Evolutionary conservation across 2,113 vertebrate species (phyloP).

Genomic region (Coreoperca whiteheadi): DNA sequence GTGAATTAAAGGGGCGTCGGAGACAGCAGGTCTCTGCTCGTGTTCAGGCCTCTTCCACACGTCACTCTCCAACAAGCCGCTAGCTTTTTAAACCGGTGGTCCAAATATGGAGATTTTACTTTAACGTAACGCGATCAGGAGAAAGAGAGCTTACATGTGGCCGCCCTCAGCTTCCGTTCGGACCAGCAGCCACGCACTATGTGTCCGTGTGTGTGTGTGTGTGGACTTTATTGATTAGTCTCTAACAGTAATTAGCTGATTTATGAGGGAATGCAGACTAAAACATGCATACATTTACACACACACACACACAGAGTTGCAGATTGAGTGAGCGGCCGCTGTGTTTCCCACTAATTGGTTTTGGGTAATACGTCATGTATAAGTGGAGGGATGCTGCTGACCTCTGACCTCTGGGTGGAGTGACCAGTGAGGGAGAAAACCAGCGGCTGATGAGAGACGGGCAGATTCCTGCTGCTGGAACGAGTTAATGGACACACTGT

Average conservation of each 20-base stretch:
- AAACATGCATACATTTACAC: background rate
- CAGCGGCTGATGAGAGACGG: background rate
- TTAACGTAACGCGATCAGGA: background rate
- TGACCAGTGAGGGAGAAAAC: conserved; percentile 60
- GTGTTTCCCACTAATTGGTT: conserved; percentile 33
- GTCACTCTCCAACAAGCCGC: background rate
- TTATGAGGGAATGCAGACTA: conserved; percentile 43
- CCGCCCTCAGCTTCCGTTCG: background rate
- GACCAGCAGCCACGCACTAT: background rate
- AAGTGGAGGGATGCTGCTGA: conserved; percentile 45
- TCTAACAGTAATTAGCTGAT: conserved; percentile 51
- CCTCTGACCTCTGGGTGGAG: conserved; percentile 47
- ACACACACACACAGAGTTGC: conserved; percentile 31
- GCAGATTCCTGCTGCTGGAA: too few species aligned
- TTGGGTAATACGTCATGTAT: conserved; percentile 64
- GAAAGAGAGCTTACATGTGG: background rate
- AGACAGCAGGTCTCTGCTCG: too few species aligned
- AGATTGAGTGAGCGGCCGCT: conserved; percentile 11
- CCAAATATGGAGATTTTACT: background rate
- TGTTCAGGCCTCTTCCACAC: too few species aligned
- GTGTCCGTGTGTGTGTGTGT: conserved; percentile 12
- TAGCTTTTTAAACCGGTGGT: background rate
- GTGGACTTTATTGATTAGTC: background rate
- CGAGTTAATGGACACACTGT: background rate
- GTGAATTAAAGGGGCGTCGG: too few species aligned